A percentile compares a stretch with the other conserved stretches of the same genome.
phyloP scores from a whole-genome alignment of 2,888 invertebrate genomes.

The Zhuqinia jingwanae region DNA sequence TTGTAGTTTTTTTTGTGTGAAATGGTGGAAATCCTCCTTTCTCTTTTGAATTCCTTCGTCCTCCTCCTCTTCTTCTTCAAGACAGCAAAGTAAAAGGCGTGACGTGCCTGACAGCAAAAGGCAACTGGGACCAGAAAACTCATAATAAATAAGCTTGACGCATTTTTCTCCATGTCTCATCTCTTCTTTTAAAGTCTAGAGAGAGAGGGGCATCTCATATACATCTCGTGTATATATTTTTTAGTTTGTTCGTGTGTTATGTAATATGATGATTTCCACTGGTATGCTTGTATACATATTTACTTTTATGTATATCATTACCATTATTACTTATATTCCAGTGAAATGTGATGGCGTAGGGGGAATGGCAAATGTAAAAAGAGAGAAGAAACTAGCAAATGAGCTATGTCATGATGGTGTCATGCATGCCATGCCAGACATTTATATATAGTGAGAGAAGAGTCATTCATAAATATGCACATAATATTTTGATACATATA shows the following conservation, averaged over 20 bases:
- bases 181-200: background rate
- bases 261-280: slow-evolving; percentile 8
- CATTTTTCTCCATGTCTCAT: slow-evolving; percentile 20
- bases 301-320: slow-evolving; percentile 24
- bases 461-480: background rate
- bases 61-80: slow-evolving; percentile 16
- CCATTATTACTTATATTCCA: background rate
- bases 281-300: slow-evolving; percentile 3
- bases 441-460: background rate
- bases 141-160: slow-evolving; percentile 56
- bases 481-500: background rate
- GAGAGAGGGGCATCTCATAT: no score
- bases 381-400: slow-evolving; percentile 55
- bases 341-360: slow-evolving; percentile 51
- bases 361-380: slow-evolving; percentile 52
- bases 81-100: slow-evolving; percentile 55
- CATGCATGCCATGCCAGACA: slow-evolving; percentile 21
- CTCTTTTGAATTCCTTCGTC: background rate
- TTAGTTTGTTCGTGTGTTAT: background rate
- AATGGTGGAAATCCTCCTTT: slow-evolving; percentile 39
- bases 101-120: slow-evolving; percentile 43
- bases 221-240: background rate
- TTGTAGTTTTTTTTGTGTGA: slow-evolving; percentile 39
- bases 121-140: slow-evolving; percentile 40
- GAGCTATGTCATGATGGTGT: slow-evolving; percentile 62